Conservation (phyloP, 2,888 invertebrate species). For the Melitaea athalia region DNA sequence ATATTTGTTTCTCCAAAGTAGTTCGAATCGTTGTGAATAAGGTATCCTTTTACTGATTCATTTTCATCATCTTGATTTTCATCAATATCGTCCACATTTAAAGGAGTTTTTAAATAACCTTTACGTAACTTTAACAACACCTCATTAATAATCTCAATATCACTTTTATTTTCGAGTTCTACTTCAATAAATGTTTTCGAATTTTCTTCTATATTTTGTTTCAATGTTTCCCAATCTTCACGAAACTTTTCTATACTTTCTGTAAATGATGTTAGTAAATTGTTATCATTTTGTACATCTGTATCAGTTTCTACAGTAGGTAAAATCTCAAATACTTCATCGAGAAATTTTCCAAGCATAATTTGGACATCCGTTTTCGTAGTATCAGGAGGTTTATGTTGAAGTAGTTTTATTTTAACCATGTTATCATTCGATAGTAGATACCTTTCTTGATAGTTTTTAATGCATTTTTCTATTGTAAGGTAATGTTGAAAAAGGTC, state of each 20-base stretch:
- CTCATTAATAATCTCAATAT: slow-evolving; percentile 65
- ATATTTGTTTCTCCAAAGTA: slow-evolving; percentile 81
- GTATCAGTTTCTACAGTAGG: slow-evolving; percentile 32
- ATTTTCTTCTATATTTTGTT: slow-evolving; percentile 67
- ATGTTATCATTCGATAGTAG: slow-evolving; percentile 59
- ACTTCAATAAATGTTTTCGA: slow-evolving; percentile 66
- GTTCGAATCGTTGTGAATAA: slow-evolving; percentile 57
- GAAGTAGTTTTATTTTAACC: slow-evolving; percentile 55
- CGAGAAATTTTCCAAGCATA: slow-evolving; percentile 50
- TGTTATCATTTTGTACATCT: slow-evolving; percentile 35
- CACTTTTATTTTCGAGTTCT: slow-evolving; percentile 72
- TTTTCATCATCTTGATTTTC: slow-evolving; percentile 53
- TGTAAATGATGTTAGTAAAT: slow-evolving; percentile 48
- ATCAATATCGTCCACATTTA: slow-evolving; percentile 52
- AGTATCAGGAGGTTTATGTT: slow-evolving; percentile 40
- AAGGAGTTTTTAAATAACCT: slow-evolving; percentile 57
- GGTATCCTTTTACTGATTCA: slow-evolving; percentile 50
- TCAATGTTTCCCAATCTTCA: slow-evolving; percentile 67
- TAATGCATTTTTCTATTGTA: slow-evolving; percentile 54
- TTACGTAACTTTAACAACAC: slow-evolving; percentile 61
- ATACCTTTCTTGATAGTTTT: slow-evolving; percentile 59
- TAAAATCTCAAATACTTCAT: slow-evolving; percentile 40
- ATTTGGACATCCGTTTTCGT: slow-evolving; percentile 48
- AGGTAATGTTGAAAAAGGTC: slow-evolving; percentile 61
- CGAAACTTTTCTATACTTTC: slow-evolving; percentile 62